Conservation (phyloP, 2,797 vertebrate genomes). For the Myripristis jacobus region DNA sequence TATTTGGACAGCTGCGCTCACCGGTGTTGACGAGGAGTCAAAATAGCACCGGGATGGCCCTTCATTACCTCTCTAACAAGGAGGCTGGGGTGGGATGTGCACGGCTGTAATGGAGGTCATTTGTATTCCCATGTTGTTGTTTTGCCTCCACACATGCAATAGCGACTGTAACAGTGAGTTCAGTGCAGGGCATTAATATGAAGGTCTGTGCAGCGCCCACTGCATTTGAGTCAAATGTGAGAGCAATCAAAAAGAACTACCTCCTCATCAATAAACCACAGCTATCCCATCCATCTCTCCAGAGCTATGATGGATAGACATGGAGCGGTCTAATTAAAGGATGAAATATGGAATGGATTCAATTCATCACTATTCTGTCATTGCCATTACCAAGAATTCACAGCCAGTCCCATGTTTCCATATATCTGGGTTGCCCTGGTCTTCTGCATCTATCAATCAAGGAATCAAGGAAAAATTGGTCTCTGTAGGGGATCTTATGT, state of each 20-base stretch:
- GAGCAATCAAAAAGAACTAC: conserved; percentile 80
- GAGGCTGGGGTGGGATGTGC: background rate
- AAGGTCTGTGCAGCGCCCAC: conserved; percentile 49
- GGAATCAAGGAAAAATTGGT: conserved; percentile 60
- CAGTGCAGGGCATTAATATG: conserved; percentile 58
- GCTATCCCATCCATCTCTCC: conserved; percentile 73
- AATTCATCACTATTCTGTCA: conserved; percentile 78
- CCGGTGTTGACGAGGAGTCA: too few species aligned
- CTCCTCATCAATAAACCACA: conserved; percentile 80
- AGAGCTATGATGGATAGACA: conserved; percentile 74
- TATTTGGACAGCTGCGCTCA: too few species aligned
- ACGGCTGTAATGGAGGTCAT: background rate
- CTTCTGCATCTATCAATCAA: conserved; percentile 75
- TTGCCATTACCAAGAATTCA: conserved; percentile 64
- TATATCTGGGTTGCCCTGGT: conserved; percentile 68
- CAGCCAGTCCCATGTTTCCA: conserved; percentile 60
- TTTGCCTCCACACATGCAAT: background rate
- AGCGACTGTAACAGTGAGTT: conserved; percentile 38
- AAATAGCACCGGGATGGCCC: too few species aligned
- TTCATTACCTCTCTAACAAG: too few species aligned
- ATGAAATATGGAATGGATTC: conserved; percentile 81
- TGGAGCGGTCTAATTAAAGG: conserved; percentile 78
- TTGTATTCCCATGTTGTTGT: background rate
- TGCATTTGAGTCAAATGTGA: conserved; percentile 76
- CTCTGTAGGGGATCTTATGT: conserved; percentile 50